Percentiles rank a stretch among this genome's conserved stretches.
Evolutionary conservation across 1,140 invertebrate species (phyloP).

Genomic region (Chlorops oryzae): DNA sequence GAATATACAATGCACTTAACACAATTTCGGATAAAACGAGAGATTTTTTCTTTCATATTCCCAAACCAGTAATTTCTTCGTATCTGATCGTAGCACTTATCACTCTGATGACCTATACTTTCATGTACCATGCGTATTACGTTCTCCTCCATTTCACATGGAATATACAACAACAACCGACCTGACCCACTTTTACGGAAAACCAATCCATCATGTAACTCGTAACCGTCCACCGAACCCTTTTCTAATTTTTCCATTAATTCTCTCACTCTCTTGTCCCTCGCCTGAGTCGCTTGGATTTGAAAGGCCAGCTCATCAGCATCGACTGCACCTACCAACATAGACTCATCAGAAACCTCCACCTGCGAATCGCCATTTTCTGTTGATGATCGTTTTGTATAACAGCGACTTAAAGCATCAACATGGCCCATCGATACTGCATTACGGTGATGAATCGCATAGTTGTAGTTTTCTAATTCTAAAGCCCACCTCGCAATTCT

Average conservation of each 20-base stretch:
- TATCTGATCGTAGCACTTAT: neutral
- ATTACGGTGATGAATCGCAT: conserved; percentile 12
- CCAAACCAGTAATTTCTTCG: neutral
- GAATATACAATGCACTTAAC: too few relatives aligned
- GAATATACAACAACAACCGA: neutral
- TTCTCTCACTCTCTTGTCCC: neutral
- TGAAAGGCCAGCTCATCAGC: conserved; percentile 4
- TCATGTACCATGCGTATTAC: neutral
- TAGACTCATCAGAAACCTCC: too few relatives aligned
- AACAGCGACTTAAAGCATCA: conserved; percentile 23
- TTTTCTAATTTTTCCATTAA: neutral
- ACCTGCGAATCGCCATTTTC: too few relatives aligned
- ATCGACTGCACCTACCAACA: neutral
- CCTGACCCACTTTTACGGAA: neutral
- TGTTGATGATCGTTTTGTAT: too few relatives aligned
- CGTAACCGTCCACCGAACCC: conserved; percentile 4
- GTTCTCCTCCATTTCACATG: neutral
- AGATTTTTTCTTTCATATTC: neutral
- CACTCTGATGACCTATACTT: neutral
- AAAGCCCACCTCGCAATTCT: conserved; percentile 40
- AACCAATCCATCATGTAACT: neutral
- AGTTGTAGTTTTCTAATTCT: conserved; percentile 14
- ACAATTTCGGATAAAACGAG: too few relatives aligned
- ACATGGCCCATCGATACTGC: conserved; percentile 32
- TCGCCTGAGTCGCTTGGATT: conserved; percentile 3